Conservation (phyloP, 1,140 invertebrate species). For the Microvelia longipes region DNA sequence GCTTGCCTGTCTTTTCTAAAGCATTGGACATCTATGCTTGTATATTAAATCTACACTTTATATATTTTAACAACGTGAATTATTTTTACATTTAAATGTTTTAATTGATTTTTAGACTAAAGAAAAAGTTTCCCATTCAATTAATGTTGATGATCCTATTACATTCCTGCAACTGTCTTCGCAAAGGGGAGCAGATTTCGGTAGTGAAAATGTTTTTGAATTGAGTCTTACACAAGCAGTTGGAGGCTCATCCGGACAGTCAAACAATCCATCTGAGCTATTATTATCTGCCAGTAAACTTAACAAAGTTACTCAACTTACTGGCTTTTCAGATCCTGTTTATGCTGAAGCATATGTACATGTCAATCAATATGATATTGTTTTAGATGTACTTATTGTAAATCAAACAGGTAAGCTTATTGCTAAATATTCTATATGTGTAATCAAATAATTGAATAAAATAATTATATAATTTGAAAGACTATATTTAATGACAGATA, state of each 20-base stretch:
- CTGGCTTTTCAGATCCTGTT: constrained; percentile 98
- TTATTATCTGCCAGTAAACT: constrained; percentile 41
- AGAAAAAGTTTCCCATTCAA: constrained; percentile 51
- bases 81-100: too few species aligned
- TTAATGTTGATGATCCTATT: constrained; percentile 78
- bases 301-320: constrained; percentile 91
- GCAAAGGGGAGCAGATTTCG: constrained; percentile 48
- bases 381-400: constrained; percentile 90
- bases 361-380: constrained; percentile 98
- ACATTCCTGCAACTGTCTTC: constrained; percentile 67
- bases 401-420: constrained; percentile 77
- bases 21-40: too few species aligned
- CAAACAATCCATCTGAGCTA: constrained; percentile 12
- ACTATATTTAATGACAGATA: neutral
- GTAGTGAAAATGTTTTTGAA: constrained; percentile 82
- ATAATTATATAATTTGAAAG: neutral
- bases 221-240: constrained; percentile 83
- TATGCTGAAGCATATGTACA: constrained; percentile 98
- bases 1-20: too few species aligned
- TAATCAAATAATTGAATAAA: too few species aligned
- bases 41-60: too few species aligned
- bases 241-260: constrained; percentile 10
- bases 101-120: constrained; percentile 38
- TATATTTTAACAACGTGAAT: too few species aligned
- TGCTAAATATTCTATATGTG: too few species aligned